Percentiles rank a stretch among this genome's conserved stretches.
These are phyloP conservation scores for Andrena bicolor DNA, from an alignment of 2,888 invertebrate genomes.

Conservation along the genomic window DNA sequence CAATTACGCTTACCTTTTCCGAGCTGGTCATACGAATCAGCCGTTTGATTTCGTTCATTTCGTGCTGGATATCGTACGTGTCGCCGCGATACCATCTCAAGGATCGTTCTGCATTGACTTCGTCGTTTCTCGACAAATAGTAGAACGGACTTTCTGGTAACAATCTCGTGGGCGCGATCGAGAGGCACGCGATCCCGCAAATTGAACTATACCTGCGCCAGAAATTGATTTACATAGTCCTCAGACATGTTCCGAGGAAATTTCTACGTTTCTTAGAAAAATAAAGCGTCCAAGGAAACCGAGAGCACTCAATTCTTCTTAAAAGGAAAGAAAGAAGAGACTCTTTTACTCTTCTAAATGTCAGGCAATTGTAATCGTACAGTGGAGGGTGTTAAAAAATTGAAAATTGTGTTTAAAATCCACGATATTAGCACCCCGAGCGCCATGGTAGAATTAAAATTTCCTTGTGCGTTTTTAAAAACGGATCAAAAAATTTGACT, in stretches of 20 bases:
- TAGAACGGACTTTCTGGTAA: slow-evolving; percentile 78
- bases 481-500: no score
- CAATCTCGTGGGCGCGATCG: slow-evolving; percentile 70
- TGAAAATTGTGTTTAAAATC: no score
- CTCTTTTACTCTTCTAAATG: no score
- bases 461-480: no score
- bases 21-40: slow-evolving; percentile 55
- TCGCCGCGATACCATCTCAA: slow-evolving; percentile 74
- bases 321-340: background rate
- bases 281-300: background rate
- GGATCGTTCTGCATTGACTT: slow-evolving; percentile 70
- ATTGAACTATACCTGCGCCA: slow-evolving; percentile 72
- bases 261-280: background rate
- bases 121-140: slow-evolving; percentile 70
- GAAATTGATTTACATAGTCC: slow-evolving; percentile 26
- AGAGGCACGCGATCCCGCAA: slow-evolving; percentile 74
- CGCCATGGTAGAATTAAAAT: no score
- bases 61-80: slow-evolving; percentile 62
- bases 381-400: no score
- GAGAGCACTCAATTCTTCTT: background rate
- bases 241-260: background rate
- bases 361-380: no score
- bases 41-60: slow-evolving; percentile 72
- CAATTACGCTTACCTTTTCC: slow-evolving; percentile 64
- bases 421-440: no score